Evolutionary conservation across 2,113 vertebrate species (phyloP).

Genomic region (Scortum barcoo): DNA sequence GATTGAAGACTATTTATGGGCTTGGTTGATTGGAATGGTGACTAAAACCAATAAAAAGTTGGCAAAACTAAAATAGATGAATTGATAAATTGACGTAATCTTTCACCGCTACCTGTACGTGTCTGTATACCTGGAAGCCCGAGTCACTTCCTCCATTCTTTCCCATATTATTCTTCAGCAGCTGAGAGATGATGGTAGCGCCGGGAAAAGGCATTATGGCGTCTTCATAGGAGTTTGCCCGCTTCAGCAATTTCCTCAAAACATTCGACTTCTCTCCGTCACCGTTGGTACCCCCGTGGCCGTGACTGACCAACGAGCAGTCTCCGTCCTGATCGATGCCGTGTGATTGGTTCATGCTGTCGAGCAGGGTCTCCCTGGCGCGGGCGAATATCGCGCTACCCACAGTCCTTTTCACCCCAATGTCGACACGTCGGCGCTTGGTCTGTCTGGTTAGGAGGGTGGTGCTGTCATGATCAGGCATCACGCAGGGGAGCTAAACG

Average conservation of each 20-base stretch:
- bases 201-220: conserved; percentile 98
- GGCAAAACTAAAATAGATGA: background rate
- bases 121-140: conserved; percentile 90
- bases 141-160: conserved; percentile 97
- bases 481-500: conserved; percentile 87
- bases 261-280: conserved; percentile 99
- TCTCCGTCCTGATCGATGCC: conserved; percentile 94
- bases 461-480: conserved; percentile 99
- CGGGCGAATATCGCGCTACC: conserved; percentile 93
- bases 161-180: conserved; percentile 98
- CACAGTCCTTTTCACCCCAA: conserved; percentile 99
- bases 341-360: conserved; percentile 97
- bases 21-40: background rate
- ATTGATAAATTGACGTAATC: background rate
- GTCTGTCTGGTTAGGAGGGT: conserved; percentile 99
- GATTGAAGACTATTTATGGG: background rate
- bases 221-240: conserved; percentile 98
- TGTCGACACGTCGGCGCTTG: conserved; percentile 99
- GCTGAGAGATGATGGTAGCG: conserved; percentile 99
- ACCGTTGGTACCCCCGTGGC: conserved; percentile 65
- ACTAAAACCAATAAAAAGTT: background rate
- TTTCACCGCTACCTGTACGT: background rate
- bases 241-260: conserved; percentile 98
- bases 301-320: conserved; percentile 94
- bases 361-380: conserved; percentile 92